Evolutionary conservation across 1,140 invertebrate genomes (phyloP).

Genomic region (Heterodera carotae): DNA sequence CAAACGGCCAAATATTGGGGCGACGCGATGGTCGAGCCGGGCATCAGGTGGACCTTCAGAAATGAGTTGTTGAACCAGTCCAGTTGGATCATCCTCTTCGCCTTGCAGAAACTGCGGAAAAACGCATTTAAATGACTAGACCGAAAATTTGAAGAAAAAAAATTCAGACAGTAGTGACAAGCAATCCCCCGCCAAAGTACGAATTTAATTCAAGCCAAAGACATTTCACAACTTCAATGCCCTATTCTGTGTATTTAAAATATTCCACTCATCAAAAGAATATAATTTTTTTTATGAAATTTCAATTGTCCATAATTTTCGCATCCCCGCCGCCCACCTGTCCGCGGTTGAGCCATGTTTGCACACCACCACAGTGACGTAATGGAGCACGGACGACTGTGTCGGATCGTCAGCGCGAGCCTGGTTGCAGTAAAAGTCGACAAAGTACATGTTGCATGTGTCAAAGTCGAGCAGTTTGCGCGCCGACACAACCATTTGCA

Average conservation of each 20-base stretch:
- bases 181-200: too few relatives aligned
- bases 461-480: conserved; percentile 35
- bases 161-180: too few relatives aligned
- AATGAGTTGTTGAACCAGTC: conserved; percentile 20
- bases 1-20: conserved; percentile 10
- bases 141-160: too few relatives aligned
- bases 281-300: not conserved
- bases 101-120: not conserved
- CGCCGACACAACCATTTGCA: conserved; percentile 41
- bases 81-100: conserved; percentile 1
- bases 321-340: conserved; percentile 8
- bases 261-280: too few relatives aligned
- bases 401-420: not conserved
- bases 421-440: conserved; percentile 53
- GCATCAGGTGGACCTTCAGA: not conserved
- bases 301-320: not conserved
- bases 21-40: not conserved
- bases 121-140: too few relatives aligned
- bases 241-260: too few relatives aligned
- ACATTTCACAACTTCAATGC: too few relatives aligned
- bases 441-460: conserved; percentile 37
- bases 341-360: conserved; percentile 35
- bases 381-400: conserved; percentile 34
- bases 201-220: too few relatives aligned
- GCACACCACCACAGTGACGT: conserved; percentile 51